These are phyloP conservation scores for Pachypanchax playfairii DNA, from an alignment of 2,113 vertebrate genomes.

Conservation along the genomic window DNA sequence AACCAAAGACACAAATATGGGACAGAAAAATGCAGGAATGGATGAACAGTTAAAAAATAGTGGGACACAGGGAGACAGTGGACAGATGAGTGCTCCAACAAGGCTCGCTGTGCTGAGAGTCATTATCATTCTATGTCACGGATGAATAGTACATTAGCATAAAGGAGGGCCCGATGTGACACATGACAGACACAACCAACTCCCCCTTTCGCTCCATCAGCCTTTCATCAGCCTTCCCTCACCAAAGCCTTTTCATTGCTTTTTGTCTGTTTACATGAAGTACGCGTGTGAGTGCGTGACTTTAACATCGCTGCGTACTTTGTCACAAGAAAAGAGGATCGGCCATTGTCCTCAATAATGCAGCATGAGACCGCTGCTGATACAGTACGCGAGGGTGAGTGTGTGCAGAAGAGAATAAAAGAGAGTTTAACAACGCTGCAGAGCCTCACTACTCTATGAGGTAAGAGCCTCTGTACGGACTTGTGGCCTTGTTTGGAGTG, in stretches of 20 bases:
- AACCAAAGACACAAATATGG: not conserved
- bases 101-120: conserved; percentile 57
- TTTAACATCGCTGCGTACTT: conserved; percentile 27
- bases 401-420: conserved; percentile 56
- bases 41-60: conserved; percentile 2
- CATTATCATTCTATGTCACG: conserved; percentile 65
- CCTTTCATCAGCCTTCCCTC: conserved; percentile 27
- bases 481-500: conserved; percentile 74
- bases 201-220: conserved; percentile 32
- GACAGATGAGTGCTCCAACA: conserved; percentile 40
- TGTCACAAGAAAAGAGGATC: conserved; percentile 33
- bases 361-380: conserved; percentile 17
- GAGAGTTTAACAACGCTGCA: conserved; percentile 62
- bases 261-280: conserved; percentile 26
- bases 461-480: conserved; percentile 67
- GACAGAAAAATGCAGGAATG: conserved; percentile 8
- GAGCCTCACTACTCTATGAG: conserved; percentile 51
- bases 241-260: conserved; percentile 27
- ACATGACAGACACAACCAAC: conserved; percentile 45
- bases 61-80: conserved; percentile 8
- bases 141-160: conserved; percentile 71
- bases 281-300: conserved; percentile 30
- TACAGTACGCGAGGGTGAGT: conserved; percentile 21
- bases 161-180: conserved; percentile 53
- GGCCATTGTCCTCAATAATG: conserved; percentile 36